A percentile compares a stretch with the other conserved stretches of the same genome.
These are phyloP conservation scores for Rhinatrema bivittatum DNA, from an alignment of 2,797 vertebrate genomes.

Conservation along the genomic window DNA sequence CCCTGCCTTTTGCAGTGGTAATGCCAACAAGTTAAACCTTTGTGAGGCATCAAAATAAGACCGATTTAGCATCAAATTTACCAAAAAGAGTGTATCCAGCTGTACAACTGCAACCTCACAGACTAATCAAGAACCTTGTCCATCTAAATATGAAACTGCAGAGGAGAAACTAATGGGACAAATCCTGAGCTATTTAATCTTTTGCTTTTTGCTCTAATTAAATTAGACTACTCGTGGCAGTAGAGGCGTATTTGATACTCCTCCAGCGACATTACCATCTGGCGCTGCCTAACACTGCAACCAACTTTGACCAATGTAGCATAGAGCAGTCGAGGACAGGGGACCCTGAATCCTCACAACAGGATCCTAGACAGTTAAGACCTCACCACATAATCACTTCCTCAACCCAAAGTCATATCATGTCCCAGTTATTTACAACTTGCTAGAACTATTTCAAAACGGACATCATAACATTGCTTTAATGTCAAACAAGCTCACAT, in stretches of 20 bases:
- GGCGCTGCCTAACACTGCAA: constrained; percentile 45
- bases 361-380: constrained; percentile 22
- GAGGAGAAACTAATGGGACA: constrained; percentile 28
- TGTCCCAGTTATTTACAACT: constrained; percentile 3
- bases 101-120: not conserved
- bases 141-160: constrained; percentile 28
- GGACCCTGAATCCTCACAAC: constrained; percentile 21
- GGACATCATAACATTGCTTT: too few species aligned
- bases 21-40: constrained; percentile 15
- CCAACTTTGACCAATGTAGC: constrained; percentile 41
- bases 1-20: constrained; percentile 21
- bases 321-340: constrained; percentile 39
- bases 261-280: constrained; percentile 47
- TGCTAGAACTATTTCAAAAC: too few species aligned
- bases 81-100: constrained; percentile 31
- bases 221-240: constrained; percentile 43
- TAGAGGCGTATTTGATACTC: constrained; percentile 29
- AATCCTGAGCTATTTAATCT: constrained; percentile 41
- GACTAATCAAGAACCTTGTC: constrained; percentile 25
- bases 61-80: constrained; percentile 21
- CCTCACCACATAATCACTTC: constrained; percentile 21
- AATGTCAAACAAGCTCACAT: too few species aligned
- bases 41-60: constrained; percentile 1
- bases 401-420: constrained; percentile 17
- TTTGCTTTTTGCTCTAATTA: constrained; percentile 55